These are phyloP conservation scores for Drosophila atripex DNA, from an alignment of 2,888 invertebrate species.

Conservation along the genomic window DNA sequence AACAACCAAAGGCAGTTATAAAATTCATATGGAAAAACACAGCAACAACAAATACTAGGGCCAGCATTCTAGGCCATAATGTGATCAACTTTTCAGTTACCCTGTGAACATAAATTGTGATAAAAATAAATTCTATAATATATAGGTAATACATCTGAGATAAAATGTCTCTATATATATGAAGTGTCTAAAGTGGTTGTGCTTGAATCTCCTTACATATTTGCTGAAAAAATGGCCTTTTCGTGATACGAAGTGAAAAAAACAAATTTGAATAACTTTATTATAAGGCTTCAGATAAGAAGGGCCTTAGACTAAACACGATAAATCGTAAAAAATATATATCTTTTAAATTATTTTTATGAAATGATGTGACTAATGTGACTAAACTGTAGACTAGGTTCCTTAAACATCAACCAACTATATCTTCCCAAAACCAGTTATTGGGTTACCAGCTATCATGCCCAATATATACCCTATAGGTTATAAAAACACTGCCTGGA, in stretches of 20 bases:
- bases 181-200: no score
- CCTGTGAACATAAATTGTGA: constrained; percentile 17
- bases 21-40: constrained; percentile 40
- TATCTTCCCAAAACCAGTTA: not conserved
- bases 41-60: constrained; percentile 4
- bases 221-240: not conserved
- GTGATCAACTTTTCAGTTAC: constrained; percentile 28
- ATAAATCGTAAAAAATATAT: no score
- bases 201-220: not conserved
- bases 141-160: constrained; percentile 5
- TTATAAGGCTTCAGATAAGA: no score
- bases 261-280: constrained; percentile 20
- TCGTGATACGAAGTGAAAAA: constrained; percentile 34
- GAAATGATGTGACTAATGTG: no score
- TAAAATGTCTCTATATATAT: no score
- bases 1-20: constrained; percentile 19
- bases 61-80: constrained; percentile 2
- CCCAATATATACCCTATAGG: constrained; percentile 18
- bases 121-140: not conserved
- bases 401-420: no score
- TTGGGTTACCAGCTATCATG: not conserved
- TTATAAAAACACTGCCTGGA: constrained; percentile 32
- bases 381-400: no score
- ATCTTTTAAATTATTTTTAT: no score
- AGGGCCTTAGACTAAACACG: no score